Base-by-base conservation (phyloP, 1,140 invertebrate genomes). In the Drosophila punjabiensis region DNA sequence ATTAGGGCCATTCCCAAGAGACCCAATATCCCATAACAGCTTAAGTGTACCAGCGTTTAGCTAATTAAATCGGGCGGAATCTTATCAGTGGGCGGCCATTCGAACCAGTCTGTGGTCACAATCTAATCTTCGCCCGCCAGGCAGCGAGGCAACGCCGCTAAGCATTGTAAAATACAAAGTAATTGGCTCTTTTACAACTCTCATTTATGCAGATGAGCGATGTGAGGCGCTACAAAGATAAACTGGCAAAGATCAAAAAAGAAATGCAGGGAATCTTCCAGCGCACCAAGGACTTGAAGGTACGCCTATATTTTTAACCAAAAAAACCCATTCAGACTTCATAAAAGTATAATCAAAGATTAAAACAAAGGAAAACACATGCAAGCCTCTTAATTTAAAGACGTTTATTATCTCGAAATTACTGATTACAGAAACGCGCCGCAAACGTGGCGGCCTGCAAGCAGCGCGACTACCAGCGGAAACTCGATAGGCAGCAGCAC, bases 211-310 rank as follows among this genome's bases (percentile, higher is more conserved):
- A 93, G 92, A 91, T 93, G 90, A 79, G 74, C 53, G 78, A 87
- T 73, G 90, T 92, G 33, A 89, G 82, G 56, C 64, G 76, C 18
- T 93, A 92, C 70, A 86, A 82, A 50, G 92, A 93, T 28, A 93
- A 91, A 61, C 73, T 93, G 58, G 68, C 76, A n/a, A 82, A 71
- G 70, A 91, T 93, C 55, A 93, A 92, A 56, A 91, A 82, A 39
- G 82, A 93, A 78, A 93, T 93, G 92, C 87, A 92, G 56, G 77
- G 41, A 39, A 89, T 93, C 53, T 92, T 93, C 69, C 92, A 93
- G 47, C 88, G 92, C 14, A 87, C 90, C 20, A 92, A 92, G 76
- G 79, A 81, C 3, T 66, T 93, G n/a, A 93, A 93, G 90, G 92
- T 93, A 58, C 83, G 53, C 39, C 0, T 62, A 9, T 3, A 37